phyloP scores from a whole-genome alignment of 2,888 invertebrate genomes.

The Amphimallon solstitiale region DNA sequence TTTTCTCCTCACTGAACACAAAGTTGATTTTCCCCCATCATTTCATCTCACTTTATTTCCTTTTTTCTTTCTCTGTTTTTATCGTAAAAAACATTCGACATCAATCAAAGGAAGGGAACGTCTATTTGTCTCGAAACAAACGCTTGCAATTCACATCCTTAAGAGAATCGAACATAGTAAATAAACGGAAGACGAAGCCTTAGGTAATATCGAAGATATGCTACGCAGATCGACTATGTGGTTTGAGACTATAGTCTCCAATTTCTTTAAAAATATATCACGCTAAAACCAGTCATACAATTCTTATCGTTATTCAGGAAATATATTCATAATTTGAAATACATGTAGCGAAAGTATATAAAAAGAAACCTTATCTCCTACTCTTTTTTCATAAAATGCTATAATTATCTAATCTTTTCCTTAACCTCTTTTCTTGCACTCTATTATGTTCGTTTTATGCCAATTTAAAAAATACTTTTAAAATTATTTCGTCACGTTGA shows the following conservation, averaged over 20 bases:
- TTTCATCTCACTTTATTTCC: not conserved
- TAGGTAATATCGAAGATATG: slow-evolving; percentile 1
- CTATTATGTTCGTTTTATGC: no score
- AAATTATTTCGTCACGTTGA: no score
- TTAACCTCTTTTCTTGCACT: no score
- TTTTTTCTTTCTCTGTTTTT: not conserved
- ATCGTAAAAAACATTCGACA: slow-evolving; percentile 8
- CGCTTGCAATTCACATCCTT: not conserved
- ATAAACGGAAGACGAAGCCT: slow-evolving; percentile 1
- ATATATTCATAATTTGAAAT: no score
- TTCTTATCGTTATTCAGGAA: no score
- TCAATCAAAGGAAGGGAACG: slow-evolving; percentile 11
- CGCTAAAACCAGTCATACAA: not conserved
- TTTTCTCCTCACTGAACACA: slow-evolving; percentile 13
- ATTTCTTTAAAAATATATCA: not conserved
- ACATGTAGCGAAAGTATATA: no score
- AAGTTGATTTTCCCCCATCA: slow-evolving; percentile 13
- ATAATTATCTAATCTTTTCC: no score
- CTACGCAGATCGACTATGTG: not conserved
- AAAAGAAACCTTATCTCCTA: no score
- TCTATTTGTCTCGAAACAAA: slow-evolving; percentile 8
- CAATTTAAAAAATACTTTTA: no score
- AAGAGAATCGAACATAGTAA: not conserved
- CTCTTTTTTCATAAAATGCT: no score
- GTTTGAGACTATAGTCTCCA: not conserved